Conservation (phyloP, 2,888 invertebrate genomes). For the Chymomyza fuscimana region DNA sequence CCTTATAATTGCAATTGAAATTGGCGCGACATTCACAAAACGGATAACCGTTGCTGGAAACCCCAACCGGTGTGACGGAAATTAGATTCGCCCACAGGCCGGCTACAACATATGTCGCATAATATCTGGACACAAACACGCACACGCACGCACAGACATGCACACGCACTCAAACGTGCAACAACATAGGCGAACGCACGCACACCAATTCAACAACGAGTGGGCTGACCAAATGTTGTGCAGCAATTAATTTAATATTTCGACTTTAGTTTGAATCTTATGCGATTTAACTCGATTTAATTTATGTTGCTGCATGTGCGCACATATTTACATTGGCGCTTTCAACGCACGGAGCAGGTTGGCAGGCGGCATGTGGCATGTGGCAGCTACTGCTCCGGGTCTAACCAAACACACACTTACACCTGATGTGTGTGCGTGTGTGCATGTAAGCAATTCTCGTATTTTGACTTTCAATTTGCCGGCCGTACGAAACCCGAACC, state of each 20-base stretch:
- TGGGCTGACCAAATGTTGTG: constrained; percentile 7
- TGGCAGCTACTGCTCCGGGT: background rate
- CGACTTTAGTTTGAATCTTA: constrained; percentile 56
- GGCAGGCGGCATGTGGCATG: background rate
- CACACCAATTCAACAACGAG: background rate
- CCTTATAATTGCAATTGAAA: constrained; percentile 8
- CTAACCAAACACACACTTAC: background rate
- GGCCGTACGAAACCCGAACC: constrained; percentile 51
- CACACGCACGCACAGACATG: constrained; percentile 7
- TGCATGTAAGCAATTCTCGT: constrained; percentile 44
- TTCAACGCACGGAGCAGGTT: constrained; percentile 34
- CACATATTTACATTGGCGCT: constrained; percentile 57
- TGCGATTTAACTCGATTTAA: constrained; percentile 64
- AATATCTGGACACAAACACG: constrained; percentile 11
- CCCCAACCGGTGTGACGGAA: constrained; percentile 44
- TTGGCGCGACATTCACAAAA: constrained; percentile 26
- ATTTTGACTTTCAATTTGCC: constrained; percentile 45
- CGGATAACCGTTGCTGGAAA: constrained; percentile 37
- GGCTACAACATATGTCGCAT: constrained; percentile 55
- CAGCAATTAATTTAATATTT: constrained; percentile 54
- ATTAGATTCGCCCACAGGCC: constrained; percentile 51
- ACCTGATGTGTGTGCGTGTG: constrained; percentile 27
- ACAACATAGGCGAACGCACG: background rate
- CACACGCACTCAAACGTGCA: constrained; percentile 17
- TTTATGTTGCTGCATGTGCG: constrained; percentile 56